Conservation (phyloP, 1,140 invertebrate genomes). For the Contarinia nasturtii region DNA sequence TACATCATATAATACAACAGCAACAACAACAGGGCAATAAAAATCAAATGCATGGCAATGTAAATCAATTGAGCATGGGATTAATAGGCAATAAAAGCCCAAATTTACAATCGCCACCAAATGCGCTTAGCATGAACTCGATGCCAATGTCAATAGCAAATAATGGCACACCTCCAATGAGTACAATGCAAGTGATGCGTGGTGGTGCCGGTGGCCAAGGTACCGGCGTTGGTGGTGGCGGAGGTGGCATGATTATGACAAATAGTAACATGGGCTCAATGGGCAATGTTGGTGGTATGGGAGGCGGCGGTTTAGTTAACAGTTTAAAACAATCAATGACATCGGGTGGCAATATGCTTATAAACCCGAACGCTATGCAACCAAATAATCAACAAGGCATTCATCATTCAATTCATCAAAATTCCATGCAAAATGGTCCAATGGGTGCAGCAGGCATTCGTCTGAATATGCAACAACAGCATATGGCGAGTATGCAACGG, state of each 20-base stretch:
- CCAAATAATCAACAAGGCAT: conserved; percentile 15
- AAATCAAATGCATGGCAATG: conserved; percentile 44
- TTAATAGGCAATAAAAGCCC: conserved; percentile 59
- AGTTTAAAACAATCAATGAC: conserved; percentile 35
- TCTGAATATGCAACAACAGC: conserved; percentile 31
- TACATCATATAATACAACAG: conserved; percentile 20
- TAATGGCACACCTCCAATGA: conserved; percentile 39
- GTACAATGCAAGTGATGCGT: conserved; percentile 45
- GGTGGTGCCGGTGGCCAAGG: too few species aligned
- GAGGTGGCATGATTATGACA: conserved; percentile 46
- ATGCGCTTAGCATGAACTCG: conserved; percentile 30
- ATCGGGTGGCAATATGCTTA: conserved; percentile 13
- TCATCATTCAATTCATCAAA: conserved; percentile 14
- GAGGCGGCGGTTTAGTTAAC: conserved; percentile 40
- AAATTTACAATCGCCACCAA: conserved; percentile 58
- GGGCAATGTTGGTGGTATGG: conserved; percentile 34
- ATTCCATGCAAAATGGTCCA: conserved; percentile 45
- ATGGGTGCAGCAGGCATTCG: conserved; percentile 31
- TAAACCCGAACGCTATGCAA: conserved; percentile 12
- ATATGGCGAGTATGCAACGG: neutral
- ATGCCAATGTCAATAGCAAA: conserved; percentile 41
- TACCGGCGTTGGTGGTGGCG: conserved; percentile 33
- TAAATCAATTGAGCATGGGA: conserved; percentile 43
- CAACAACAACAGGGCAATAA: conserved; percentile 41
- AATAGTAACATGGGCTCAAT: conserved; percentile 42